Base-by-base conservation (phyloP, 2,888 invertebrate genomes). In the Hyppa rectilinea region DNA sequence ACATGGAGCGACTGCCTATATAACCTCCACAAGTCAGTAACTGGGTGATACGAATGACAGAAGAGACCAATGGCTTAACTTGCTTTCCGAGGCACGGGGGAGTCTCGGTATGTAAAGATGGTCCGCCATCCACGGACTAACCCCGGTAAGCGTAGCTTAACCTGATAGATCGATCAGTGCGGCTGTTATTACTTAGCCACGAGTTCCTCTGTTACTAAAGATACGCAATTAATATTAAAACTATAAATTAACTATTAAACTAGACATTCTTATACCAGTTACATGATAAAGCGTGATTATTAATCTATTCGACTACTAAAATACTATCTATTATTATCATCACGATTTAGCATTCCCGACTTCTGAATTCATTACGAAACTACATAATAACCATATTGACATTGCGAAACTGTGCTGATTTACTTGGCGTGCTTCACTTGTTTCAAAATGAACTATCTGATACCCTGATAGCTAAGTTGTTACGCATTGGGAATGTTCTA, bases 381-480 rank as follows among this genome's bases (percentile, higher is more conserved):
- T 75, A n/a, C n/a, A n/a, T n/a, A 75, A 77, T 82, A 82, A 78
- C 78, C 68, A 76, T 81, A 81, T 80, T 75, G 80, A 70, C 76
- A 85, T 85, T 87, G 78, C 80, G 85, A 85, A 87, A 88, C 80
- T 63, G 14, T 69, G 78, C 80, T 84, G 82, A 81, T 83, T 85
- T 82, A 80, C 73, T 81, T 84, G 68, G 61, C 82, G 67, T 82
- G 74, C 85, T 85, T 84, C 78, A 83, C 81, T 79, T 65, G 47
- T 85, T 82, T 81, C 71, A 55, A 63, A 75, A 70, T 50, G 40
- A 76, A 86, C 80, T 81, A 84, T 75, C 68, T 61, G 75, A 81
- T 83, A 82, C 73, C 66, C 67, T 55, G 45, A 38, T 63, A 63
- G 34, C 75, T 14, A 36, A 60, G 60, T 74, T 64, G 72, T 83